phyloP scores from a whole-genome alignment of 2,113 vertebrate species.

The Pholis gunnellus region DNA sequence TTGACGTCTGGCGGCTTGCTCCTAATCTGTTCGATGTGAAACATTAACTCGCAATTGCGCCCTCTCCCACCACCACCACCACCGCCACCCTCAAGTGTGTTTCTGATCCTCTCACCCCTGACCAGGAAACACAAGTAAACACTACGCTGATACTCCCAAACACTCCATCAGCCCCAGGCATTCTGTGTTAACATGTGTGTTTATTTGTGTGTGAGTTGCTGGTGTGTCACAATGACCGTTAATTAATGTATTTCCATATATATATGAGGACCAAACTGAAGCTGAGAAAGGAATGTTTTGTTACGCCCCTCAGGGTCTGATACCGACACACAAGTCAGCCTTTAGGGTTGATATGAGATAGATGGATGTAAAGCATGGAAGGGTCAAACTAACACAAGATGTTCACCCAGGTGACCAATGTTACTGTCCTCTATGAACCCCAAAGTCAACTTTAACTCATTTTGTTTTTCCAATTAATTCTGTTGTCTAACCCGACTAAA shows the following conservation, averaged over 20 bases:
- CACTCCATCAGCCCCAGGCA: slow-evolving; percentile 22
- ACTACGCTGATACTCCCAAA: slow-evolving; percentile 27
- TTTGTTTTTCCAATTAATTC: too few species aligned
- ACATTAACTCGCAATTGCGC: slow-evolving; percentile 54
- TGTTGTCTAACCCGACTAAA: too few species aligned
- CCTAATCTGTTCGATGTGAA: slow-evolving; percentile 70
- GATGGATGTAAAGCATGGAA: too few species aligned
- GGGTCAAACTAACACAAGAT: too few species aligned
- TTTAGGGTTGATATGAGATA: too few species aligned
- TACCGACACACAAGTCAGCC: too few species aligned
- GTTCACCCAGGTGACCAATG: too few species aligned
- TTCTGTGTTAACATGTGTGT: not conserved
- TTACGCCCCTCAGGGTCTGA: too few species aligned
- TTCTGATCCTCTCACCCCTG: slow-evolving; percentile 44
- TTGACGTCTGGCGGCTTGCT: slow-evolving; percentile 41
- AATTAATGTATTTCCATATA: not conserved
- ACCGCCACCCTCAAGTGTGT: not conserved
- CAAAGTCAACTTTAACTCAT: too few species aligned
- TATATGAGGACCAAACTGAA: not conserved
- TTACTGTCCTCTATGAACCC: too few species aligned
- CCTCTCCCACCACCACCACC: too few species aligned
- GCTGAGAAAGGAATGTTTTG: not conserved
- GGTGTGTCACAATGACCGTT: not conserved
- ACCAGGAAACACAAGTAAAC: slow-evolving; percentile 57
- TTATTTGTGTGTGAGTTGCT: slow-evolving; percentile 18